These are phyloP conservation scores for Isurus oxyrinchus DNA, from an alignment of 2,113 vertebrate species.

Conservation along the genomic window DNA sequence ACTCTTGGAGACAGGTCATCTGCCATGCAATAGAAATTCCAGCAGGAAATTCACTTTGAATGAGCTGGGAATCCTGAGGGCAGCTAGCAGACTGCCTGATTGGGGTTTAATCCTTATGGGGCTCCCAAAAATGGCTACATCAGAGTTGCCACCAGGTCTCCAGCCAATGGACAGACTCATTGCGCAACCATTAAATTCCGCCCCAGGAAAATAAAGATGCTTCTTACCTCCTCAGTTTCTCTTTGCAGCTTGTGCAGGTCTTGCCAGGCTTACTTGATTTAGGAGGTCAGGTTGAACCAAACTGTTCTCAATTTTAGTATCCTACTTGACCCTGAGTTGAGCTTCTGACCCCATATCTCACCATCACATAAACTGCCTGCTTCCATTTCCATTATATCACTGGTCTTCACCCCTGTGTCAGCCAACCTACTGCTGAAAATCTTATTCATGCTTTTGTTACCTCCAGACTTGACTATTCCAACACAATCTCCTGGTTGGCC, in stretches of 20 bases:
- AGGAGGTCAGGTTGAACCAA: background rate
- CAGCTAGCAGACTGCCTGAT: background rate
- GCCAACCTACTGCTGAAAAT: background rate
- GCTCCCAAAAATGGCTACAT: background rate
- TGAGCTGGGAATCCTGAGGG: too few relatives aligned
- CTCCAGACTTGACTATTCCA: background rate
- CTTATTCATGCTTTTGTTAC: background rate
- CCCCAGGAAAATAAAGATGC: background rate
- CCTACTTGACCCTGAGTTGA: background rate
- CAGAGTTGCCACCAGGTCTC: background rate
- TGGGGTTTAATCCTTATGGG: background rate
- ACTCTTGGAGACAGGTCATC: background rate
- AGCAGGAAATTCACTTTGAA: background rate
- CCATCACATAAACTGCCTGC: background rate
- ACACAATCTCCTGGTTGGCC: background rate
- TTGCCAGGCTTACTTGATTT: background rate
- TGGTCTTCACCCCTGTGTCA: background rate
- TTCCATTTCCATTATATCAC: background rate
- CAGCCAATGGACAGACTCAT: background rate
- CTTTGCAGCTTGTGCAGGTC: background rate
- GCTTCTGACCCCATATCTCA: background rate
- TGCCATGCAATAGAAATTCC: background rate
- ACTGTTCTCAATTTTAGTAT: too few relatives aligned
- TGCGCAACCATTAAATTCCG: background rate
- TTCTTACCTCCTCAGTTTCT: background rate